Conservation (phyloP, 2,113 vertebrate genomes). For the Oreochromis spilurus region DNA sequence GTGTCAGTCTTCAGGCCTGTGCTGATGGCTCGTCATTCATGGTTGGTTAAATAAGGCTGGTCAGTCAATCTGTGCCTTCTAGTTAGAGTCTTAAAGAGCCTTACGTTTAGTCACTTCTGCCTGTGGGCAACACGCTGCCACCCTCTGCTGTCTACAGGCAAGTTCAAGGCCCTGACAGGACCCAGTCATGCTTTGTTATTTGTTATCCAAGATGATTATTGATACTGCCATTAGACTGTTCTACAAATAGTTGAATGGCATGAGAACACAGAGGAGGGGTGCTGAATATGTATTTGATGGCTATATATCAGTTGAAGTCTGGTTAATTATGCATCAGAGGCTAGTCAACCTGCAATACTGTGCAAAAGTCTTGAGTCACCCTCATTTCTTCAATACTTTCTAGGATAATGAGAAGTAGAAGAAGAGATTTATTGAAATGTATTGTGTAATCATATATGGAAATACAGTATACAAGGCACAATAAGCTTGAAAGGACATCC, state of each 20-base stretch:
- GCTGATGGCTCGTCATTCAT: conserved; percentile 52
- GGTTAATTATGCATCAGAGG: neutral
- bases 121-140: conserved; percentile 16
- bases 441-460: neutral
- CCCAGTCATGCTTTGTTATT: neutral
- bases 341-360: neutral
- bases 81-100: conserved; percentile 10
- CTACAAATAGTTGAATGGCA: neutral
- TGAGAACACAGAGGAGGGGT: neutral
- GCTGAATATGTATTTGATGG: neutral
- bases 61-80: conserved; percentile 22
- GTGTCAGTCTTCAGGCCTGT: conserved; percentile 47
- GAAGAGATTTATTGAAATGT: neutral
- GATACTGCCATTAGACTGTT: neutral
- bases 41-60: conserved; percentile 42
- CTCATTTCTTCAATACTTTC: neutral
- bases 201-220: neutral
- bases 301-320: neutral
- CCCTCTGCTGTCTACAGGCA: conserved; percentile 1
- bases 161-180: neutral
- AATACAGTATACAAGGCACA: neutral
- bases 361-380: neutral
- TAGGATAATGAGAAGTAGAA: neutral
- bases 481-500: neutral
- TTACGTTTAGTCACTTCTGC: conserved; percentile 5